Conservation (phyloP, 2,113 vertebrate genomes). For the Bubo blakistoni region DNA sequence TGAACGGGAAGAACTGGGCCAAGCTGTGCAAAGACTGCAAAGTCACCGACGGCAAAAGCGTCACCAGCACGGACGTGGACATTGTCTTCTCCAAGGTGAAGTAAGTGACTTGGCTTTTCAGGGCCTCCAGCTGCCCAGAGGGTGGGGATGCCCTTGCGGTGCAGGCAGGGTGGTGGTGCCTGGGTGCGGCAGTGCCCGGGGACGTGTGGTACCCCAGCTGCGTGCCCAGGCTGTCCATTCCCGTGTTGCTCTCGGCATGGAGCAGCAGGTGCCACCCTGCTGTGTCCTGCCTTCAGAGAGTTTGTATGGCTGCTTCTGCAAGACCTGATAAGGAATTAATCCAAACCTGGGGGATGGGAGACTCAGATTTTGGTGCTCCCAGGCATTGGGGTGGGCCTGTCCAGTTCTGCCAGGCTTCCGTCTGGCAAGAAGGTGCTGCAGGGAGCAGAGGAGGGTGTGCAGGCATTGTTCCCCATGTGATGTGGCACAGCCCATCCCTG, state of each 20-base stretch:
- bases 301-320: not conserved
- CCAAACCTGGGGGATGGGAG: not conserved
- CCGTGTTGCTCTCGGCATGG: accelerated
- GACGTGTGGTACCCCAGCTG: not conserved
- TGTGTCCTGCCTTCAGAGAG: not conserved
- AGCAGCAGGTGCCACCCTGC: accelerated
- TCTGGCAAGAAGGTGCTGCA: not conserved
- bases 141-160: not conserved
- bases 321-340: not conserved
- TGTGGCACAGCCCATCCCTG: not conserved
- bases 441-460: not conserved
- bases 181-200: accelerated
- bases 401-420: not conserved
- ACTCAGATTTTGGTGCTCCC: not conserved
- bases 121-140: accelerated
- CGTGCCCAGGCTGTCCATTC: not conserved
- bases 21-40: slow-evolving; percentile 97
- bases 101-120: slow-evolving; percentile 69
- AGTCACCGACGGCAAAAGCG: slow-evolving; percentile 84
- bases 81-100: slow-evolving; percentile 98
- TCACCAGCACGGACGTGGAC: slow-evolving; percentile 89
- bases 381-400: accelerated
- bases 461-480: accelerated
- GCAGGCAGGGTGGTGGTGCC: accelerated
- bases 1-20: slow-evolving; percentile 97